Evolutionary conservation across 2,113 vertebrate genomes (phyloP).

Genomic region (Leptosomus discolor): DNA sequence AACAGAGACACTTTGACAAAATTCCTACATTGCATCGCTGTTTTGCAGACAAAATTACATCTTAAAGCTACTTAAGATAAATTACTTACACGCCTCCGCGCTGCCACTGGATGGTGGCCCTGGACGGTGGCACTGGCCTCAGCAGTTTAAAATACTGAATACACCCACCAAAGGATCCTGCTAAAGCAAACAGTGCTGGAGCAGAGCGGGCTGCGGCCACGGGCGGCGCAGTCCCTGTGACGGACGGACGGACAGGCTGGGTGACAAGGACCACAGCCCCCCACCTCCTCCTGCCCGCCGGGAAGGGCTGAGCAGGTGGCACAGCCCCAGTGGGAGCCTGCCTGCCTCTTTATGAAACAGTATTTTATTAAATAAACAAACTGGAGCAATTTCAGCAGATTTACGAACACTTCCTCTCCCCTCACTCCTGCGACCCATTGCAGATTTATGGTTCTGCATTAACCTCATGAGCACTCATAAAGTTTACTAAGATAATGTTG

Average conservation of each 20-base stretch:
- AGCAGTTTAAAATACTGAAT: not conserved
- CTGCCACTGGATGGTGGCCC: not conserved
- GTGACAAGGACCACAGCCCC: not conserved
- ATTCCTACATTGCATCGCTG: not conserved
- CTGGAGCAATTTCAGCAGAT: constrained; percentile 46
- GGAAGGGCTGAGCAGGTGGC: not conserved
- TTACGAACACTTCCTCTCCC: constrained; percentile 63
- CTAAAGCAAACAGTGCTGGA: not conserved
- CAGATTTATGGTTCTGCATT: constrained; percentile 69
- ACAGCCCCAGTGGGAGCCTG: rapidly evolving
- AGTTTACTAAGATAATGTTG: constrained; percentile 68
- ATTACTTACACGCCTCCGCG: not conserved
- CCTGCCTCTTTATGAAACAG: not conserved
- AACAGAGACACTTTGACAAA: not conserved
- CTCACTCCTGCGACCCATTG: constrained; percentile 42
- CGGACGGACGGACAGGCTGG: not conserved
- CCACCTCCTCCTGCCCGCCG: rapidly evolving
- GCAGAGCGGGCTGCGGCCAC: rapidly evolving
- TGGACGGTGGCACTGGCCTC: not conserved
- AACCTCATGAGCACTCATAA: constrained; percentile 66
- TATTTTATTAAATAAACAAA: constrained; percentile 73
- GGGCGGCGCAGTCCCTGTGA: rapidly evolving
- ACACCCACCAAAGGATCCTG: not conserved
- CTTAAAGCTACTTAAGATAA: not conserved
- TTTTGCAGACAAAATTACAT: not conserved